These are phyloP conservation scores for Nesoenas mayeri DNA, from an alignment of 2,113 vertebrate genomes.

Conservation along the genomic window DNA sequence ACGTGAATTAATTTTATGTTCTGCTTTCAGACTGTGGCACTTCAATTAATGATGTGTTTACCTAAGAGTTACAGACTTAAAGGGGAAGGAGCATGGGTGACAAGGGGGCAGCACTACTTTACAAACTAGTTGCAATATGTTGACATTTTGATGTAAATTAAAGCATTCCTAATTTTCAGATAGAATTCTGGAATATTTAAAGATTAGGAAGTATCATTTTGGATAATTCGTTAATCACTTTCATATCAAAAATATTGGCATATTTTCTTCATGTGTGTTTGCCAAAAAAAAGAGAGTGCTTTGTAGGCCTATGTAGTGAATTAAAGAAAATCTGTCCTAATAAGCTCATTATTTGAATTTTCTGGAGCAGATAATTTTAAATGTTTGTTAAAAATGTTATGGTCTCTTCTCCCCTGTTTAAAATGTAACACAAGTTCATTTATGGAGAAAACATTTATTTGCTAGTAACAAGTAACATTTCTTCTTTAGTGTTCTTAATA, in stretches of 20 bases:
- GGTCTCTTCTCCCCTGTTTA: background rate
- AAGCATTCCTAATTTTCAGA: background rate
- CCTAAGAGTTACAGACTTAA: background rate
- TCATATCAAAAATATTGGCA: background rate
- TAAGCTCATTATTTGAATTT: background rate
- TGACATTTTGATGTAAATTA: background rate
- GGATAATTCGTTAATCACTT: background rate
- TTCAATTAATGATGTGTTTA: background rate
- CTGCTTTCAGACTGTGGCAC: background rate
- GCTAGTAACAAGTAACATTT: background rate
- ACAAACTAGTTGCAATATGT: background rate
- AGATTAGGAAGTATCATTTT: background rate
- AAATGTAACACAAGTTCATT: background rate
- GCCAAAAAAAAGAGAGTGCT: background rate
- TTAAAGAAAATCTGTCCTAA: background rate
- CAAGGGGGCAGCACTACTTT: background rate
- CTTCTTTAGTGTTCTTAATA: background rate
- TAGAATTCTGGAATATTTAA: background rate
- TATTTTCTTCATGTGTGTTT: background rate
- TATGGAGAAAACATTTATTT: background rate
- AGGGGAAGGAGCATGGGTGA: accelerated
- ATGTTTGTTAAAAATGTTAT: background rate
- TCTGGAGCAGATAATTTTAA: background rate
- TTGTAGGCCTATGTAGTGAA: background rate
- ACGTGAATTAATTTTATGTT: background rate